Evolutionary conservation across 2,888 invertebrate genomes (phyloP).

Genomic region (Coelopa pilipes): DNA sequence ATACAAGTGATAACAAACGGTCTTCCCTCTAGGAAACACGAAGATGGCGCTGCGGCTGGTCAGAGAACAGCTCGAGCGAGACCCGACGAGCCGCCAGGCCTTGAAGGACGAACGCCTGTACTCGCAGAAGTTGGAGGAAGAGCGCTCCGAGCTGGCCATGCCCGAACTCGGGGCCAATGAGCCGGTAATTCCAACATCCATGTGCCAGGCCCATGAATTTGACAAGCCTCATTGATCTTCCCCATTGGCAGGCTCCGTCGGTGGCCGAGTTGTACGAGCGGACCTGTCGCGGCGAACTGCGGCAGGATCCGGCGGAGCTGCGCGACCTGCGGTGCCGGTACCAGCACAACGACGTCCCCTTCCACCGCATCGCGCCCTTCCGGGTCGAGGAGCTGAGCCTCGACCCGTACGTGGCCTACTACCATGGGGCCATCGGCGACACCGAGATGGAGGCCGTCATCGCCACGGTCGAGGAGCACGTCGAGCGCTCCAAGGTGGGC

Average conservation of each 20-base stretch:
- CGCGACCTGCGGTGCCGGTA: slow-evolving; percentile 57
- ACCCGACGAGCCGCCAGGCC: slow-evolving; percentile 46
- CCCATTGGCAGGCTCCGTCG: slow-evolving; percentile 18
- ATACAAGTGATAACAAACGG: not conserved
- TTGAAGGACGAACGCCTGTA: slow-evolving; percentile 37
- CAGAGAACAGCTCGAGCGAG: slow-evolving; percentile 45
- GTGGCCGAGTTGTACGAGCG: slow-evolving; percentile 41
- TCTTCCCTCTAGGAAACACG: slow-evolving; percentile 42
- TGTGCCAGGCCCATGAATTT: too few species aligned
- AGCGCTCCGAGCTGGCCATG: slow-evolving; percentile 75
- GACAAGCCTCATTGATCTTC: not conserved
- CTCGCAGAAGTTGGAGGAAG: slow-evolving; percentile 76
- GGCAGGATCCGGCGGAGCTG: slow-evolving; percentile 63
- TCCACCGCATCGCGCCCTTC: slow-evolving; percentile 46
- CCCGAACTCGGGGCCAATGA: too few species aligned
- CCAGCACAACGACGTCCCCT: slow-evolving; percentile 50
- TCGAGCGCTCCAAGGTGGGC: slow-evolving; percentile 48
- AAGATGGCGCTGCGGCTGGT: slow-evolving; percentile 52
- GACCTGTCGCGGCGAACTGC: slow-evolving; percentile 69
- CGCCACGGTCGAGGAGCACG: slow-evolving; percentile 19
- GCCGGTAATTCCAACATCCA: too few species aligned
- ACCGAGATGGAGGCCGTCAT: slow-evolving; percentile 41
- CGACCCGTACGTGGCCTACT: slow-evolving; percentile 46
- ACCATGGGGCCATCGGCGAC: slow-evolving; percentile 45
- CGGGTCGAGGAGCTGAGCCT: slow-evolving; percentile 47